A percentile compares a stretch with the other conserved stretches of the same genome.
Evolutionary conservation across 2,888 invertebrate species (phyloP).

Genomic region (Caenorhabditis zanzibari): DNA sequence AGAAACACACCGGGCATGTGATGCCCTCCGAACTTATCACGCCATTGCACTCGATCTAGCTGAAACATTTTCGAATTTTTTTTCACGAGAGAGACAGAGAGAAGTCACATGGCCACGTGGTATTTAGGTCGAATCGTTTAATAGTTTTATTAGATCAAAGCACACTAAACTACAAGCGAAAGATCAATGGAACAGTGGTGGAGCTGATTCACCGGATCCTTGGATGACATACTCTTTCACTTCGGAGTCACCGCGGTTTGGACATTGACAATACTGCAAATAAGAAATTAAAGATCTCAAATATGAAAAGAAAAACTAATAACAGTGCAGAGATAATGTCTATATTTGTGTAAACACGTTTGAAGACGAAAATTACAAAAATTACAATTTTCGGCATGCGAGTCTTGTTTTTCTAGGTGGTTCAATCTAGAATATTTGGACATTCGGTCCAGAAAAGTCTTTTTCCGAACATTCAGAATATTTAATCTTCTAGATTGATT

Average conservation of each 20-base stretch:
- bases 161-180: constrained; percentile 23
- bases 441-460: background rate
- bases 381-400: constrained; percentile 4
- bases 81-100: background rate
- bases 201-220: constrained; percentile 34
- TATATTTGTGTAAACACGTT: constrained; percentile 22
- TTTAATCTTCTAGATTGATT: background rate
- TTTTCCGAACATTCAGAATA: background rate
- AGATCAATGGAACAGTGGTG: constrained; percentile 26
- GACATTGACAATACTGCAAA: constrained; percentile 67
- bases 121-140: constrained; percentile 19
- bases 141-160: constrained; percentile 33
- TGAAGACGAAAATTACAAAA: constrained; percentile 4
- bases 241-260: constrained; percentile 49
- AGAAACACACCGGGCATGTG: constrained; percentile 52
- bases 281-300: constrained; percentile 14
- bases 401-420: constrained; percentile 21
- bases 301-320: background rate
- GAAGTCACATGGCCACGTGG: constrained; percentile 38
- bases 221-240: constrained; percentile 6
- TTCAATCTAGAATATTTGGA: background rate
- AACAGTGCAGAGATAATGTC: constrained; percentile 8
- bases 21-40: constrained; percentile 50
- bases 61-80: constrained; percentile 25
- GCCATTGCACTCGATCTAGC: constrained; percentile 56